Percentiles rank a stretch among this genome's conserved stretches.
These are phyloP conservation scores for Rotaria socialis DNA, from an alignment of 2,888 invertebrate species.

Conservation along the genomic window DNA sequence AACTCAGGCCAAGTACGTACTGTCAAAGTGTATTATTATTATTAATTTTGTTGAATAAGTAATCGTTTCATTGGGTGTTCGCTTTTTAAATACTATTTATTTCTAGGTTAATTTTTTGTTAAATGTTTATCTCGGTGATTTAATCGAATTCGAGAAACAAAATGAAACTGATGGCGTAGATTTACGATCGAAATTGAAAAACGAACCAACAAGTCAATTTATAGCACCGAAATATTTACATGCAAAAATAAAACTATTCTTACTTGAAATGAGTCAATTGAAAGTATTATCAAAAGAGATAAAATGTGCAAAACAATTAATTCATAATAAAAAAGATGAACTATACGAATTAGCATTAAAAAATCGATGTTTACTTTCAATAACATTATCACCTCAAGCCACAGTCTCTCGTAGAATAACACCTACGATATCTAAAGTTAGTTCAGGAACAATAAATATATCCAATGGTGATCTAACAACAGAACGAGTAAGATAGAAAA, in stretches of 20 bases:
- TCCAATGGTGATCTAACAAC: neutral
- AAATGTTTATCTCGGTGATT: neutral
- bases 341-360: neutral
- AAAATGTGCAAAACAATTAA: neutral
- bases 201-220: neutral
- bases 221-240: neutral
- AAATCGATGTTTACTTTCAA: neutral
- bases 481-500: neutral
- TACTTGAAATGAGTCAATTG: neutral
- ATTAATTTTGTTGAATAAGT: no score
- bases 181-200: neutral
- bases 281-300: neutral
- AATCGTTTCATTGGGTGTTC: no score
- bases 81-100: neutral
- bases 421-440: neutral
- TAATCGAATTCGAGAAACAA: neutral
- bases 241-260: neutral
- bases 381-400: neutral
- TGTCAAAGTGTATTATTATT: no score
- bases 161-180: neutral
- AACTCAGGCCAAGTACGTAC: neutral
- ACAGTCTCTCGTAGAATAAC: no score
- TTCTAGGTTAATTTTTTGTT: neutral
- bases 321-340: neutral
- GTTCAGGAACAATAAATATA: neutral